phyloP scores from a whole-genome alignment of 1,140 invertebrate species.

The Polypedilum vanderplanki region DNA sequence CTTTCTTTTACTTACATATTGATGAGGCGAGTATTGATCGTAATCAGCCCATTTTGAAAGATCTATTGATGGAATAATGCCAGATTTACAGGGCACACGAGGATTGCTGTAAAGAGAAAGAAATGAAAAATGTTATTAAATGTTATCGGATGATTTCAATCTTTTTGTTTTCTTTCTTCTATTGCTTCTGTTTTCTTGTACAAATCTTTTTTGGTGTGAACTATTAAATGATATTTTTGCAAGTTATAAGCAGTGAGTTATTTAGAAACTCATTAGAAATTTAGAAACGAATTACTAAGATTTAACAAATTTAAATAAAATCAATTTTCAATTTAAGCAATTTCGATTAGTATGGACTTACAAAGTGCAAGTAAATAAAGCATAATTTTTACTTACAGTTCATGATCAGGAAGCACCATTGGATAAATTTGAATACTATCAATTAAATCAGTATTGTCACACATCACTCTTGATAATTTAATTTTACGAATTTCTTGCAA shows the following conservation, averaged over 20 bases:
- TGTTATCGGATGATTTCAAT: slow-evolving; percentile 21
- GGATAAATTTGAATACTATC: slow-evolving; percentile 90
- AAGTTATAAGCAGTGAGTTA: too few relatives aligned
- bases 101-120: slow-evolving; percentile 62
- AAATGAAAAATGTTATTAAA: slow-evolving; percentile 32
- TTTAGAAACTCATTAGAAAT: too few relatives aligned
- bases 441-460: slow-evolving; percentile 90
- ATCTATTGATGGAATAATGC: slow-evolving; percentile 76
- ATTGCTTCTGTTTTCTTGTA: too few relatives aligned
- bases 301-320: too few relatives aligned
- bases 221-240: too few relatives aligned
- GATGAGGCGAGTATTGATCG: slow-evolving; percentile 46
- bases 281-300: too few relatives aligned
- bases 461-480: slow-evolving; percentile 79
- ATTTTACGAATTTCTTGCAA: slow-evolving; percentile 82
- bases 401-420: slow-evolving; percentile 84
- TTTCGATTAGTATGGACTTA: too few relatives aligned
- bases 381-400: slow-evolving; percentile 83
- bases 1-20: slow-evolving; percentile 55
- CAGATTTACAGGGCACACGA: slow-evolving; percentile 79
- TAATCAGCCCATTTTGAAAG: slow-evolving; percentile 81
- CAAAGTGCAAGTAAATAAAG: too few relatives aligned
- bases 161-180: too few relatives aligned
- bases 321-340: too few relatives aligned
- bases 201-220: too few relatives aligned